Evolutionary conservation across 1,140 invertebrate genomes (phyloP), one percentile per base, ranked within the genome.

Genomic region (Charaxes varanes): DNA sequence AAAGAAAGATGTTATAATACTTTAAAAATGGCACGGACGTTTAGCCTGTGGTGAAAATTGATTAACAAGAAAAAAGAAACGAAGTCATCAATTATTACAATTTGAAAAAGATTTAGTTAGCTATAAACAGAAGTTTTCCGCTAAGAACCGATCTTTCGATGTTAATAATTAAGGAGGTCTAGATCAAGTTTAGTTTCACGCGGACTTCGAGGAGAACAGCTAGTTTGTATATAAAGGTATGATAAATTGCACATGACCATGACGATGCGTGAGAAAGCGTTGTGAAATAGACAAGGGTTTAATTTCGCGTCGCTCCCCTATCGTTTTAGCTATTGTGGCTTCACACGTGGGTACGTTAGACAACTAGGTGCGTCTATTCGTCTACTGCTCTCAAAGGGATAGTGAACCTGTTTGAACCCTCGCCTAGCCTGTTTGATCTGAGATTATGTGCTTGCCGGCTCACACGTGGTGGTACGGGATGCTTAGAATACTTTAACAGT

Each of bases 211-310:
- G n/a, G n/a, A n/a, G n/a, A n/a, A n/a, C n/a, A n/a, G n/a, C n/a
- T n/a, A n/a, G n/a, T n/a, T n/a, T n/a, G n/a, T n/a, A n/a, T n/a
- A n/a, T n/a, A n/a, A n/a, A n/a, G n/a, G n/a, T n/a, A 45, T 52
- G 33, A 53, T 53, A 41, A 60, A 63, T 63, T 56, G 61, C 45
- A 53, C 35, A 54, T 50, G 52, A 42, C 34, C 47, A 34, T 53
- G 49, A 41, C 46, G 26, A 15, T 52, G 52, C 71, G 71, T 76
- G 68, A 71, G 71, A 76, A 76, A 67, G 47, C 53, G 24, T 23
- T 35, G 44, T 51, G 49, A 23, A 54, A 63, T 59, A 64, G 54
- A 66, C 53, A 55, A 61, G 32, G 41, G 28, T 34, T 54, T 47
- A 41, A 47, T 51, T 44, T 57, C 38, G 53, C 51, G 56, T 41